phyloP scores from a whole-genome alignment of 2,113 vertebrate species.

The Thinocorus orbignyianus region DNA sequence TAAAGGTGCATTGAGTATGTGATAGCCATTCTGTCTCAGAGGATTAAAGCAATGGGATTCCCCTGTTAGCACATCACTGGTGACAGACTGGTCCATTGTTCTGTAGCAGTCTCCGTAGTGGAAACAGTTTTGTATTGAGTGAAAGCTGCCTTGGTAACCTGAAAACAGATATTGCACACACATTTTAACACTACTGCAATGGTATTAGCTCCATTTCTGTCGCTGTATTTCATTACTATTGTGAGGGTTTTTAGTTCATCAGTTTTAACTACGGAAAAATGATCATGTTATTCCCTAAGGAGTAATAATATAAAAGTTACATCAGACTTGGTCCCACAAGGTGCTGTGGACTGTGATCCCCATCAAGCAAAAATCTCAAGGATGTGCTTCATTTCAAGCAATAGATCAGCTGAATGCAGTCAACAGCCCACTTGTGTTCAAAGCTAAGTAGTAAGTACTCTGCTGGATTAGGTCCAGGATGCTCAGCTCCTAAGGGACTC shows the following conservation, averaged over 20 bases:
- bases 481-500: neutral
- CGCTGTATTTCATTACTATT: neutral
- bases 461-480: neutral
- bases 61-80: conserved; percentile 76
- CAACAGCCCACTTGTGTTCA: neutral
- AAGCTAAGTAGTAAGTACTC: neutral
- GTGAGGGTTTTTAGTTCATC: neutral
- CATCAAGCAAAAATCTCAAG: neutral
- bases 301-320: neutral
- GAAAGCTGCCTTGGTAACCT: conserved; percentile 98
- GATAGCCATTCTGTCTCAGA: conserved; percentile 88
- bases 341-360: neutral
- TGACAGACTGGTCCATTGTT: conserved; percentile 80
- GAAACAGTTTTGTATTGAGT: conserved; percentile 88
- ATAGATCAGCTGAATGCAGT: neutral
- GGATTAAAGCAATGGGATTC: conserved; percentile 84
- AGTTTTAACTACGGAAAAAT: neutral
- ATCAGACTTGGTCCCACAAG: neutral
- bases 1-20: conserved; percentile 79
- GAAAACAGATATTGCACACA: conserved; percentile 52
- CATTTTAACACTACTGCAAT: neutral
- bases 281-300: neutral
- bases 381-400: neutral
- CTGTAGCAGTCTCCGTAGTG: conserved; percentile 92
- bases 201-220: neutral